phyloP scores from a whole-genome alignment of 2,113 vertebrate species.

The Loxodonta africana region DNA sequence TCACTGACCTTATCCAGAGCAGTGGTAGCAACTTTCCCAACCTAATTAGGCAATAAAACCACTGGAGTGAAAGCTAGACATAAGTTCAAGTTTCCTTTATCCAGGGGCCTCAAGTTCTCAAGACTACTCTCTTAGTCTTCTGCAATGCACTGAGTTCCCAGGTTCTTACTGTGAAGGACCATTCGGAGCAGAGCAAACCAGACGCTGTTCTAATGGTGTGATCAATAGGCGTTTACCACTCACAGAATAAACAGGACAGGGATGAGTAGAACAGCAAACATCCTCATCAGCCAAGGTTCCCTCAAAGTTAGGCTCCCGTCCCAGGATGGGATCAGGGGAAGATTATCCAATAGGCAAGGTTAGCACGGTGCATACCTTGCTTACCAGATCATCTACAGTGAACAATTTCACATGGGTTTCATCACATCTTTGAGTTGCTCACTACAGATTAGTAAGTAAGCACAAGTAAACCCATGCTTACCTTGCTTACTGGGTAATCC shows the following conservation, averaged over 20 bases:
- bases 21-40: background rate
- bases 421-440: no score
- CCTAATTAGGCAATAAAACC: conserved; percentile 25
- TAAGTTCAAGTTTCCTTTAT: conserved; percentile 38
- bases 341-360: no score
- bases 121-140: background rate
- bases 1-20: background rate
- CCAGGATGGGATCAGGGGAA: background rate
- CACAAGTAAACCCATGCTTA: no score
- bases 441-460: no score
- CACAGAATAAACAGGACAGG: background rate
- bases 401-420: no score
- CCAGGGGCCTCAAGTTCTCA: background rate
- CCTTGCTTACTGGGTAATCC: no score
- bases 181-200: background rate
- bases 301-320: background rate
- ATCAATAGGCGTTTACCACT: background rate
- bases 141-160: background rate
- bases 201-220: background rate
- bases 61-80: background rate
- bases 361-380: no score
- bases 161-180: background rate
- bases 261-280: background rate
- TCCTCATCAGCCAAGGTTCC: background rate
- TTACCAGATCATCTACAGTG: no score